Percentiles rank a stretch among this genome's conserved stretches.
These are phyloP conservation scores for Eumerus sabulonum DNA, from an alignment of 2,888 invertebrate genomes.

Conservation along the genomic window DNA sequence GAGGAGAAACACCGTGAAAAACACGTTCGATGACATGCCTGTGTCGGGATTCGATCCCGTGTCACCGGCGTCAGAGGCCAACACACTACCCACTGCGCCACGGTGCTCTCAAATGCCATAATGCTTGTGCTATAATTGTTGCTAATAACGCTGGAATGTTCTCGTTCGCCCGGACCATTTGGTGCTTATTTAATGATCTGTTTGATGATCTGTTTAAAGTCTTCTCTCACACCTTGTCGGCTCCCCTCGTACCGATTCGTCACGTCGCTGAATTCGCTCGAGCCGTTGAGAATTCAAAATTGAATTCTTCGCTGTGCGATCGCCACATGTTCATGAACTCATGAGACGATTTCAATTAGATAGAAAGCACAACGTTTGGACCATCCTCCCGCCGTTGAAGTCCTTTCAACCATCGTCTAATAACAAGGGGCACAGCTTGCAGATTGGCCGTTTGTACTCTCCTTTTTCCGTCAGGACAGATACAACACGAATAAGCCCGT, in stretches of 20 bases:
- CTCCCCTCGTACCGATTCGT: conserved; percentile 93
- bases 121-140: conserved; percentile 90
- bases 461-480: neutral
- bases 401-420: neutral
- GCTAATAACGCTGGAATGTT: conserved; percentile 87
- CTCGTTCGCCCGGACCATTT: conserved; percentile 90
- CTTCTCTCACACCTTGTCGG: conserved; percentile 95
- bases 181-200: too few species aligned
- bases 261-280: conserved; percentile 76
- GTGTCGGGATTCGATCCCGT: too few species aligned
- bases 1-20: too few species aligned
- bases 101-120: too few species aligned
- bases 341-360: too few species aligned
- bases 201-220: conserved; percentile 93
- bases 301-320: conserved; percentile 87
- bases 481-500: conserved; percentile 59
- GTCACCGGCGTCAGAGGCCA: too few species aligned
- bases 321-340: conserved; percentile 92
- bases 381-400: conserved; percentile 2
- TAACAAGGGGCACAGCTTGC: conserved; percentile 1
- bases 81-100: too few species aligned
- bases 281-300: conserved; percentile 74
- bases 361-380: too few species aligned
- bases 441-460: conserved; percentile 1
- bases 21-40: too few species aligned